These are phyloP conservation scores for Cladorhizidae sp. DNA, from an alignment of 37 sponge, comb jelly and placozoan genomes.

Conservation along the genomic window DNA sequence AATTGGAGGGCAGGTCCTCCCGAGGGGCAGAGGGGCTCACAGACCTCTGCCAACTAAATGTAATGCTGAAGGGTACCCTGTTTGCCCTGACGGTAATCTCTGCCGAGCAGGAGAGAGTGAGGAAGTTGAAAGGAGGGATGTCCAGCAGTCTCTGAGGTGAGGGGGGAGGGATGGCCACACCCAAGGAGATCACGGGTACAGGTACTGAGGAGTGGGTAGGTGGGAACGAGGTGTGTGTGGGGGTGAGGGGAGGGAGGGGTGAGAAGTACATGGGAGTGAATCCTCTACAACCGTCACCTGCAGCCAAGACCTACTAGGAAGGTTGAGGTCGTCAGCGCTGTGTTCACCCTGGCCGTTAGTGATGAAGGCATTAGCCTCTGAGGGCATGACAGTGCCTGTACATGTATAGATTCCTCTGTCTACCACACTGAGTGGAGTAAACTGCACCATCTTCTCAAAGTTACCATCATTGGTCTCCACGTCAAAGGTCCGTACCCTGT, in stretches of 20 bases:
- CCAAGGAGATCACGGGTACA: background rate
- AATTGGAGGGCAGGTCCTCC: background rate
- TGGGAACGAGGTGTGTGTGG: background rate
- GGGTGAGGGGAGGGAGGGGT: background rate
- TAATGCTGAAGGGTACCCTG: background rate
- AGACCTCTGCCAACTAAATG: background rate
- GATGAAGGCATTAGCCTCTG: background rate
- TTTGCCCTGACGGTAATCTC: background rate
- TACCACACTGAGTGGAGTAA: slow-evolving; percentile 1
- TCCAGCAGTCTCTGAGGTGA: background rate
- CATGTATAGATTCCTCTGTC: slow-evolving; percentile 1
- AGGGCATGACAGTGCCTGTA: background rate
- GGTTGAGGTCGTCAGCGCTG: background rate
- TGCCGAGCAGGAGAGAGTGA: slow-evolving; percentile 17
- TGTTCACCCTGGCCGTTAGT: background rate
- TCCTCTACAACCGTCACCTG: too few relatives aligned
- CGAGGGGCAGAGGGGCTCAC: background rate
- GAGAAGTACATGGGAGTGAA: background rate
- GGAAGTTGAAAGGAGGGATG: slow-evolving; percentile 18
- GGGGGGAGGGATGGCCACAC: too few relatives aligned
- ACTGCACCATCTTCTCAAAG: background rate
- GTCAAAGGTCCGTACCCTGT: too few relatives aligned
- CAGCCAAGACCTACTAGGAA: background rate
- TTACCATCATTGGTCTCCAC: background rate
- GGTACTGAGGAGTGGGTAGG: background rate